These are phyloP conservation scores for Sussaba pulchella DNA, from an alignment of 2,888 invertebrate genomes.

Conservation along the genomic window DNA sequence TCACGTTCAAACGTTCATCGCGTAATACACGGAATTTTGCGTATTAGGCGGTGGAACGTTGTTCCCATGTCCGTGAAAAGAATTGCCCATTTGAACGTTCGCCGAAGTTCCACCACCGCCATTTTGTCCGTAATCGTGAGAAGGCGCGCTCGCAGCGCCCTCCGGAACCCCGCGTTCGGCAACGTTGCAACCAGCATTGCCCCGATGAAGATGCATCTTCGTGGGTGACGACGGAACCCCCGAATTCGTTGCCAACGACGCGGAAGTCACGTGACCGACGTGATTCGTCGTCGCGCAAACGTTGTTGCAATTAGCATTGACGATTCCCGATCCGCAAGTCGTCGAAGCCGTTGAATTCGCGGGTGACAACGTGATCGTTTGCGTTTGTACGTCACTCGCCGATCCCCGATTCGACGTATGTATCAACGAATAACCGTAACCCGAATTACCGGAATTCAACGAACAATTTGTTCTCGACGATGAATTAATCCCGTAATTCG, in stretches of 20 bases:
- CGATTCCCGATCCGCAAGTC: constrained; percentile 33
- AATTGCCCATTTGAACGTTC: too few relatives aligned
- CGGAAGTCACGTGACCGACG: constrained; percentile 60
- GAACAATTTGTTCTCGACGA: constrained; percentile 68
- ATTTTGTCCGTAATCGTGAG: constrained; percentile 85
- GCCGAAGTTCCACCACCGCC: constrained; percentile 74
- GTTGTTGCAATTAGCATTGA: constrained; percentile 51
- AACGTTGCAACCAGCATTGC: constrained; percentile 70
- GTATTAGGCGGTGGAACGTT: constrained; percentile 80
- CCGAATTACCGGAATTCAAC: constrained; percentile 32
- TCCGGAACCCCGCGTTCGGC: constrained; percentile 90
- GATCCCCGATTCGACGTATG: constrained; percentile 65
- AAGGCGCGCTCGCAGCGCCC: constrained; percentile 90
- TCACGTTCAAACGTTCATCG: constrained; percentile 93
- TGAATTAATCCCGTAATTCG: constrained; percentile 72
- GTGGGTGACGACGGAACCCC: constrained; percentile 80
- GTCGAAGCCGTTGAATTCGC: constrained; percentile 46
- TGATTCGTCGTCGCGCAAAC: constrained; percentile 31
- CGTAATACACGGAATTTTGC: constrained; percentile 88
- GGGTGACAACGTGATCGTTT: constrained; percentile 73
- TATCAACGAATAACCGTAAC: constrained; percentile 57
- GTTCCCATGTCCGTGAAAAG: constrained; percentile 79
- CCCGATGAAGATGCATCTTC: constrained; percentile 75
- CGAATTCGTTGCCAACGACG: constrained; percentile 72
- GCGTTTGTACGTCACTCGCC: constrained; percentile 77